Base-by-base conservation (phyloP, 2,888 invertebrate genomes). In the Proisotoma minuta region DNA sequence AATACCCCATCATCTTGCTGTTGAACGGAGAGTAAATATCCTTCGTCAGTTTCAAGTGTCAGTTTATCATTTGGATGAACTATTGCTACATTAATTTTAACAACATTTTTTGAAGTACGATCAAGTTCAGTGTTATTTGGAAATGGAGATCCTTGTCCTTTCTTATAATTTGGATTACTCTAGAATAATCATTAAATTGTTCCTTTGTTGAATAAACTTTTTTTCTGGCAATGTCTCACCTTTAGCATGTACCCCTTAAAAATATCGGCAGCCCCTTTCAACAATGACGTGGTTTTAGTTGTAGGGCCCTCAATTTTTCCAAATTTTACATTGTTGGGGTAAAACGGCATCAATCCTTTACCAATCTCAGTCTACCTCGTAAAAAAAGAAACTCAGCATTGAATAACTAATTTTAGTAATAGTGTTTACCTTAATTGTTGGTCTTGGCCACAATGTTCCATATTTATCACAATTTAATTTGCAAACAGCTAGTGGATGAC, bases 301-400 rank as follows among this genome's bases (percentile, higher is more conserved):
- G 61, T 40, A 4, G 77, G 91, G 89, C 69, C 87, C 34, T 58
- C 47, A 10, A 69, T 54, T 48, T 61, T 56, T 24, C 56, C 34
- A 43, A 66, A 69, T 28, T 58, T 34, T 15, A 73, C 48, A 60
- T 73, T 73, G 66, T 69, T 63, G 1, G 73, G 71, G 48, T 71
- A 73, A 50, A 73, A 71, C 26, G 56, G 56, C 10, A 69, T 22
- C n/a, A 43, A 63, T 1, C 57, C 60, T 57, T 63, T 60, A 8
- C 69, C 65, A 12, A 73, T 57, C 43, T 69, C 66, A 29, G 63
- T 63, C 68, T 67, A 58, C 12, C 53, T 39, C 24, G 53, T 27
- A 23, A 4, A 15, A 20, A 22, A 18, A n/a, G 43, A 54, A 22
- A 20, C 24, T 40, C 24, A 29, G 26, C 12, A 20, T 47, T 26